phyloP scores from a whole-genome alignment of 2,797 vertebrate genomes.

The Masticophis lateralis region DNA sequence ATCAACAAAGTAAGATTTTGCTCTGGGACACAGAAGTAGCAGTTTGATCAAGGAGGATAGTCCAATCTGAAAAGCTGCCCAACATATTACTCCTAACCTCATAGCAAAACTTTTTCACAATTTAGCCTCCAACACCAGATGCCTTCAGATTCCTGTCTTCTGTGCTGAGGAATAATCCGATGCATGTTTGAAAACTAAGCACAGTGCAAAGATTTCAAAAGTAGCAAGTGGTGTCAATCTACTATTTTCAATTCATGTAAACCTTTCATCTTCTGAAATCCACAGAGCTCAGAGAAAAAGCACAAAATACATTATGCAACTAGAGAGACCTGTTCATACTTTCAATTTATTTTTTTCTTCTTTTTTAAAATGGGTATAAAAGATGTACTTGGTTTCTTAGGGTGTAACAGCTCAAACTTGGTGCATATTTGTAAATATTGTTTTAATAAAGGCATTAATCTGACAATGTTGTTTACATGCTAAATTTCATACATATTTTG shows the following conservation, averaged over 20 bases:
- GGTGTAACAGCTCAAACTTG: neutral
- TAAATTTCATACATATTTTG: neutral
- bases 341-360: neutral
- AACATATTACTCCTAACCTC: neutral
- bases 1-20: neutral
- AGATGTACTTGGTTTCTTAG: neutral
- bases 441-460: neutral
- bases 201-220: neutral
- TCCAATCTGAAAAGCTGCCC: neutral
- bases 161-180: neutral
- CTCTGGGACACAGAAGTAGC: neutral
- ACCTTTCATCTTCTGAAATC: neutral
- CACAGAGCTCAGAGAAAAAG: neutral
- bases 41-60: neutral
- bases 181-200: neutral
- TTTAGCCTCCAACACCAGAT: neutral
- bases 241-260: neutral
- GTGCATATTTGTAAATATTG: neutral
- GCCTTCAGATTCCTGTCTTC: neutral
- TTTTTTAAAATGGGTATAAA: neutral
- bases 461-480: neutral
- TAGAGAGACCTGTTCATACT: neutral
- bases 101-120: neutral
- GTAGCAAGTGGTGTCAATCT: neutral
- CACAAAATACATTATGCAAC: neutral